These are phyloP conservation scores for Threskiornis aethiopicus DNA, from an alignment of 2,797 vertebrate species.

Conservation along the genomic window DNA sequence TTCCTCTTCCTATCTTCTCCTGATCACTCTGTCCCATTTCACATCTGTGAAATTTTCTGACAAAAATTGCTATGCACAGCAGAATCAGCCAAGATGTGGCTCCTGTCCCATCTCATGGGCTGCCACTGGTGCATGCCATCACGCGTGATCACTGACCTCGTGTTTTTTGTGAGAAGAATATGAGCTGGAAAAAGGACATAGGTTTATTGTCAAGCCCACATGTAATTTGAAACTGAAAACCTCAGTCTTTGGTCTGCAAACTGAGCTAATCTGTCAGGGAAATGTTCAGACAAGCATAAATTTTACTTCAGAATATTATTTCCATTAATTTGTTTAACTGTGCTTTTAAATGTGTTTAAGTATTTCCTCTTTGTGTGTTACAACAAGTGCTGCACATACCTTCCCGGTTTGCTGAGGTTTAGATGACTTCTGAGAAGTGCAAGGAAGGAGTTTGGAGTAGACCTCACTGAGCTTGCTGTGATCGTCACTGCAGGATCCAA, in stretches of 20 bases:
- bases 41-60: not conserved
- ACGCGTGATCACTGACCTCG: rapidly evolving
- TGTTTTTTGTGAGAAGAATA: not conserved
- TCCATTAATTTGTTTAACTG: not conserved
- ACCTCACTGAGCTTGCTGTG: not conserved
- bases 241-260: not conserved
- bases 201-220: not conserved
- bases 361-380: not conserved
- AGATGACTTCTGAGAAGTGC: not conserved
- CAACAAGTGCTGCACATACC: not conserved
- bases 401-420: not conserved
- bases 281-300: not conserved
- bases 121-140: rapidly evolving
- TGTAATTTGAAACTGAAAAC: not conserved
- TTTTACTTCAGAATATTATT: not conserved
- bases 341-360: not conserved
- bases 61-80: not conserved
- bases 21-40: not conserved
- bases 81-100: not conserved
- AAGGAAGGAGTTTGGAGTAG: not conserved
- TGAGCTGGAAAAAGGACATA: not conserved
- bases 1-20: not conserved
- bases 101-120: not conserved
- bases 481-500: rapidly evolving
- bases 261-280: not conserved